Evolutionary conservation across 1,140 invertebrate genomes (phyloP).

Genomic region (Medauroidea extradentata): DNA sequence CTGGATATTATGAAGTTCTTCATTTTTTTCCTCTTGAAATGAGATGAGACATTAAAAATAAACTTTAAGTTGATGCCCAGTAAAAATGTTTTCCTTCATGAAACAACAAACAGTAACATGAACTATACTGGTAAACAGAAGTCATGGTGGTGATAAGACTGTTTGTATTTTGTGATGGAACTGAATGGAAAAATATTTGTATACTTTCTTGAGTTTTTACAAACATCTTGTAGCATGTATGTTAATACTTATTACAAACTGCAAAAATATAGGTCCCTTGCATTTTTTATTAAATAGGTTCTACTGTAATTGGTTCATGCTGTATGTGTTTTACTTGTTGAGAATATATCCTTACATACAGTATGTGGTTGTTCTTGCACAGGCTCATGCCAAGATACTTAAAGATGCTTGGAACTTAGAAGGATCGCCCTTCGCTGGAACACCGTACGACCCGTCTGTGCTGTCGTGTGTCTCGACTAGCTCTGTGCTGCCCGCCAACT

Average conservation of each 20-base stretch:
- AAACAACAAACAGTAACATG: too few relatives aligned
- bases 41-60: too few relatives aligned
- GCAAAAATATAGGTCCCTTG: not conserved
- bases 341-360: not conserved
- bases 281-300: not conserved
- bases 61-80: too few relatives aligned
- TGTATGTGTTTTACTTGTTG: not conserved
- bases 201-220: not conserved
- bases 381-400: slow-evolving; percentile 62
- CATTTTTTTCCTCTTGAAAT: too few relatives aligned
- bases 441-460: slow-evolving; percentile 67
- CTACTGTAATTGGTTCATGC: not conserved
- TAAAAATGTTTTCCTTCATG: too few relatives aligned
- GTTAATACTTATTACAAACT: not conserved
- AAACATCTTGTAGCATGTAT: not conserved
- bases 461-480: slow-evolving; percentile 25
- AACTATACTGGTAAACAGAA: too few relatives aligned
- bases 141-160: too few relatives aligned
- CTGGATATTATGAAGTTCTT: too few relatives aligned
- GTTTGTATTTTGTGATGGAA: too few relatives aligned
- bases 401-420: slow-evolving; percentile 77
- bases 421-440: slow-evolving; percentile 79
- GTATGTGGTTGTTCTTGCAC: too few relatives aligned
- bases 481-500: too few relatives aligned
- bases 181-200: not conserved